Conservation (phyloP, 2,113 vertebrate genomes). For the Clarias magur region DNA sequence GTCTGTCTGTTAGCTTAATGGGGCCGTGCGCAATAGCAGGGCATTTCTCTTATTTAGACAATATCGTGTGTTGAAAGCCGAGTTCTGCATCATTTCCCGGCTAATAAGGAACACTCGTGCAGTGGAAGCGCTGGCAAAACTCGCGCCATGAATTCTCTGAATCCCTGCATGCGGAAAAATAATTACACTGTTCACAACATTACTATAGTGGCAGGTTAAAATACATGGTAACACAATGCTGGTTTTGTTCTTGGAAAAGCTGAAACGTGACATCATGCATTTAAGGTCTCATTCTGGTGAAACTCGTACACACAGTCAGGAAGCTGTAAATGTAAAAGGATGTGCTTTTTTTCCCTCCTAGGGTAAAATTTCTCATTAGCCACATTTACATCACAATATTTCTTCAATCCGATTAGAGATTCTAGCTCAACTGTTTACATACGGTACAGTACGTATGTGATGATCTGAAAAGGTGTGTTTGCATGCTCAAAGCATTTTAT, state of each 20-base stretch:
- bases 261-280: neutral
- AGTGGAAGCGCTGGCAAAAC: constrained; percentile 16
- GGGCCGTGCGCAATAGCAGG: neutral
- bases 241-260: neutral
- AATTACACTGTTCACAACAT: neutral
- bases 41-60: constrained; percentile 13
- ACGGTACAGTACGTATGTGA: too few relatives aligned
- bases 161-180: constrained; percentile 10
- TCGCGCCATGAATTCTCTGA: constrained; percentile 8
- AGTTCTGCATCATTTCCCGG: constrained; percentile 30
- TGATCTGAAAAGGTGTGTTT: too few relatives aligned
- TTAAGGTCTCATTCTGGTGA: neutral
- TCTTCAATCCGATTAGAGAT: too few relatives aligned
- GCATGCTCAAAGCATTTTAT: too few relatives aligned
- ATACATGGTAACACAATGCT: neutral
- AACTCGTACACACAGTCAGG: neutral
- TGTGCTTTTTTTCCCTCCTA: neutral
- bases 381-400: too few relatives aligned
- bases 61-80: constrained; percentile 1
- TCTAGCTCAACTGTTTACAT: too few relatives aligned
- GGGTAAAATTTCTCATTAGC: neutral
- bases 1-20: constrained; percentile 31
- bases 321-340: neutral
- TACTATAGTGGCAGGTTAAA: neutral
- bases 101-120: constrained; percentile 37